Evolutionary conservation across 2,113 vertebrate species (phyloP).

Genomic region (Dipodomys ordii): DNA sequence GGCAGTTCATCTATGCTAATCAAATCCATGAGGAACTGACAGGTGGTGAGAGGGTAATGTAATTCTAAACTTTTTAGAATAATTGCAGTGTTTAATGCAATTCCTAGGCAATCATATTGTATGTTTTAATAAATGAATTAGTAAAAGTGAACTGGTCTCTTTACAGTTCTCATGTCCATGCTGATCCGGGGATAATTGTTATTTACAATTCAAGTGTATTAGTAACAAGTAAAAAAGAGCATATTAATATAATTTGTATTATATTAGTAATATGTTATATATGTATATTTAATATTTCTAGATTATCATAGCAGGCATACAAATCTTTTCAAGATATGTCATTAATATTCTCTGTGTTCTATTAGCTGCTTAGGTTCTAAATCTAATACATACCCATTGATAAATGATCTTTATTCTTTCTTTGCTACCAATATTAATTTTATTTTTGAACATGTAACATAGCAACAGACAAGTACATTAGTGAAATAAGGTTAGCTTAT

Average conservation of each 20-base stretch:
- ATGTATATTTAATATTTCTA: background rate
- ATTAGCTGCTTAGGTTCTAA: background rate
- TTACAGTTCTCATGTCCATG: background rate
- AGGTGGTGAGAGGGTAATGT: constrained; percentile 27
- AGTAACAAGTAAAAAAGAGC: background rate
- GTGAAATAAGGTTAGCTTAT: constrained; percentile 11
- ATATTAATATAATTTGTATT: too few species aligned
- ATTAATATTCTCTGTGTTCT: background rate
- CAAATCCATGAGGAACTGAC: constrained; percentile 43
- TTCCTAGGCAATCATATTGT: constrained; percentile 18
- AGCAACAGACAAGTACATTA: background rate
- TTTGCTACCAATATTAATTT: constrained; percentile 34
- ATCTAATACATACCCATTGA: constrained; percentile 50
- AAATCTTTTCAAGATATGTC: constrained; percentile 28
- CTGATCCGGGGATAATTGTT: background rate
- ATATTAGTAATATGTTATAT: too few species aligned
- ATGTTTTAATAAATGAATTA: constrained; percentile 66
- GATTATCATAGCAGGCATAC: background rate
- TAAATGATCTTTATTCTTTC: constrained; percentile 71
- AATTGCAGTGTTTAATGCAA: constrained; percentile 33
- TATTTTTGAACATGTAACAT: constrained; percentile 56
- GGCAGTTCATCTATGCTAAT: constrained; percentile 54
- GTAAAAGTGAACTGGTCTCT: constrained; percentile 4
- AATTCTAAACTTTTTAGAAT: constrained; percentile 39
- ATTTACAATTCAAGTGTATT: constrained; percentile 15